Percentiles rank a stretch among this genome's conserved stretches.
These are phyloP conservation scores for Cosmorhoe ocellata DNA, from an alignment of 2,888 invertebrate species.

Conservation along the genomic window DNA sequence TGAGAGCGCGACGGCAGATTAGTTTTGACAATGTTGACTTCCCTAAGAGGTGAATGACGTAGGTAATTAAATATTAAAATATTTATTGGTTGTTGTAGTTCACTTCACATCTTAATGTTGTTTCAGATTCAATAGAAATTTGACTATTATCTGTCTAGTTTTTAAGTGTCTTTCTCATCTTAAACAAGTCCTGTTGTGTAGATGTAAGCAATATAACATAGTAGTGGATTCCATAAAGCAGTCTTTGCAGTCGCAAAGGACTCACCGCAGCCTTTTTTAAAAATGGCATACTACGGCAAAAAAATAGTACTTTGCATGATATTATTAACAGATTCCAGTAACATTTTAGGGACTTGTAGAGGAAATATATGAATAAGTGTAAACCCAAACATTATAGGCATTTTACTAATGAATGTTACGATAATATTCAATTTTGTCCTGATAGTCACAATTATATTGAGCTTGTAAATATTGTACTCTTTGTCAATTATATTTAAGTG, in stretches of 20 bases:
- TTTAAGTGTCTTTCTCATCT: too few relatives aligned
- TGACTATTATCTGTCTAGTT: conserved; percentile 2
- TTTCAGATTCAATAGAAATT: conserved; percentile 1
- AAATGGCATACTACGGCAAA: too few relatives aligned
- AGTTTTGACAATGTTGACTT: conserved; percentile 82
- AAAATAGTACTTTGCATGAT: too few relatives aligned
- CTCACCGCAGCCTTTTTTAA: too few relatives aligned
- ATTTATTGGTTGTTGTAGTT: conserved; percentile 1
- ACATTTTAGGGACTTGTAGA: too few relatives aligned
- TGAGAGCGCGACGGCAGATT: conserved; percentile 83
- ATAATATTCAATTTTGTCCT: neutral
- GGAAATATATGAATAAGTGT: too few relatives aligned
- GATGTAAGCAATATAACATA: too few relatives aligned
- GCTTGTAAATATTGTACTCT: conserved; percentile 13
- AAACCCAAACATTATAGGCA: neutral
- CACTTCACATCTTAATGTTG: neutral
- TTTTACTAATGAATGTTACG: neutral
- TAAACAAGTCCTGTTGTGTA: too few relatives aligned
- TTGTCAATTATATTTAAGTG: conserved; percentile 7
- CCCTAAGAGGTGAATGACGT: conserved; percentile 65
- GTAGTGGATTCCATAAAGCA: too few relatives aligned
- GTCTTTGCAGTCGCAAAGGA: too few relatives aligned
- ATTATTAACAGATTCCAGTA: too few relatives aligned
- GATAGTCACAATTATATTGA: conserved; percentile 1
- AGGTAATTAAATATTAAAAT: conserved; percentile 5